A percentile compares a stretch with the other conserved stretches of the same genome.
Evolutionary conservation across 1,140 invertebrate genomes (phyloP).

Genomic region (Bradysia coprophila): DNA sequence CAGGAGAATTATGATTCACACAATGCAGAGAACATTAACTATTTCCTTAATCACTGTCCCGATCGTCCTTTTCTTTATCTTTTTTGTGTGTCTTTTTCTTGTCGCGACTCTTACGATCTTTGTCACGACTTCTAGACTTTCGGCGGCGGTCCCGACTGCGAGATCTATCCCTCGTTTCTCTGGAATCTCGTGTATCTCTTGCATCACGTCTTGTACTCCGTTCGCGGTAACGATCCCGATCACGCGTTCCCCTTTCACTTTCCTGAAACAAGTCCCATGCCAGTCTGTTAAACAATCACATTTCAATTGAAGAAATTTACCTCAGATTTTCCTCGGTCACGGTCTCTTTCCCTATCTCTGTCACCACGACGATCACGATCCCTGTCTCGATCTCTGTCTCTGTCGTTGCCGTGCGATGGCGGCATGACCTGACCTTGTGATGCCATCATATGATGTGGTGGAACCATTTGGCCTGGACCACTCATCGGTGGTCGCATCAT

Average conservation of each 20-base stretch:
- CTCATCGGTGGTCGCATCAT: slow-evolving; percentile 23
- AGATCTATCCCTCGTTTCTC: slow-evolving; percentile 23
- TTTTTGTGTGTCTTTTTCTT: slow-evolving; percentile 44
- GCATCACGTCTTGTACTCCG: slow-evolving; percentile 18
- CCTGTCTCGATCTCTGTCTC: slow-evolving; percentile 24
- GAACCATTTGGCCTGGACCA: slow-evolving; percentile 20
- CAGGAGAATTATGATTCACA: too few species aligned
- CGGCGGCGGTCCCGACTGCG: slow-evolving; percentile 32
- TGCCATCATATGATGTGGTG: slow-evolving; percentile 11
- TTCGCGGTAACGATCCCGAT: slow-evolving; percentile 7
- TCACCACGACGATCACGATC: slow-evolving; percentile 14
- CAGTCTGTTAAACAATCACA: slow-evolving; percentile 8
- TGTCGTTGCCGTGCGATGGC: slow-evolving; percentile 22
- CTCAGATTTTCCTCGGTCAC: slow-evolving; percentile 22
- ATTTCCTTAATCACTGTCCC: slow-evolving; percentile 8
- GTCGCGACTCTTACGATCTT: slow-evolving; percentile 26
- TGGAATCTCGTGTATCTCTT: slow-evolving; percentile 23
- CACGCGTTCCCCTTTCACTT: slow-evolving; percentile 16
- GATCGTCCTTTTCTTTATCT: slow-evolving; percentile 39
- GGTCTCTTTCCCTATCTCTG: slow-evolving; percentile 13
- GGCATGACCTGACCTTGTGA: slow-evolving; percentile 11
- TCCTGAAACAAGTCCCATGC: slow-evolving; percentile 8
- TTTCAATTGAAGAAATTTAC: slow-evolving; percentile 14
- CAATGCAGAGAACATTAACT: too few species aligned
- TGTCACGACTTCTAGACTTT: slow-evolving; percentile 36